Percentiles rank a stretch among this genome's conserved stretches.
These are phyloP conservation scores for Spialia ferax DNA, from an alignment of 2,888 invertebrate genomes.

Conservation along the genomic window DNA sequence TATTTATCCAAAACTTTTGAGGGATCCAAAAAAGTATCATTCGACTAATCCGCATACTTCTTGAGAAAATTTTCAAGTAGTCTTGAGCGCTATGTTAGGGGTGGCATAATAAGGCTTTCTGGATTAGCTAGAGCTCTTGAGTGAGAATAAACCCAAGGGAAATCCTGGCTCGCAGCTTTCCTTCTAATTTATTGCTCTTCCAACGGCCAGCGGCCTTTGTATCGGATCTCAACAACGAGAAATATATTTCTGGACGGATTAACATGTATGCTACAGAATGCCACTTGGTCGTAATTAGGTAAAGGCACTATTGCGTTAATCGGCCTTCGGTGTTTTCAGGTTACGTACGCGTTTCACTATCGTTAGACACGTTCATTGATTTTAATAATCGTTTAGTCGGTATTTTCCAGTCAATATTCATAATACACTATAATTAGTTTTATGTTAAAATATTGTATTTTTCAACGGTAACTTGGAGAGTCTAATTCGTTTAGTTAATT, in stretches of 20 bases:
- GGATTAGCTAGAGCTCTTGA: constrained; percentile 86
- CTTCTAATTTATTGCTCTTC: constrained; percentile 83
- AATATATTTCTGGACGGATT: constrained; percentile 83
- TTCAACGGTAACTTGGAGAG: background rate
- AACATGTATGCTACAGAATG: constrained; percentile 77
- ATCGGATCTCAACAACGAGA: constrained; percentile 81
- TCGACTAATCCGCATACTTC: constrained; percentile 71
- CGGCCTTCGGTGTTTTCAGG: background rate
- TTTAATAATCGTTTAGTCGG: background rate
- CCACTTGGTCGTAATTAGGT: constrained; percentile 72
- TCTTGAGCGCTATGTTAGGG: constrained; percentile 85
- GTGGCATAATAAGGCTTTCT: constrained; percentile 86
- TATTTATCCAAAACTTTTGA: background rate
- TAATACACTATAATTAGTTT: background rate
- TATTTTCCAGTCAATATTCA: background rate
- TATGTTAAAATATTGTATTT: background rate
- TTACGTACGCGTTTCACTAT: constrained; percentile 8
- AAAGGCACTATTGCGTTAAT: constrained; percentile 32
- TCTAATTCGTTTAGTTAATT: background rate
- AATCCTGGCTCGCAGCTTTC: constrained; percentile 85
- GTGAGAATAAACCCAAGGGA: constrained; percentile 86
- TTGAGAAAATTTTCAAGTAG: constrained; percentile 84
- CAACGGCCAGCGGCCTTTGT: constrained; percentile 83
- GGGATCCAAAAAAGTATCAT: constrained; percentile 53
- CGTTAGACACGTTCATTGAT: constrained; percentile 8